Evolutionary conservation across 1,140 invertebrate genomes (phyloP).

Genomic region (Phymastichus coffea): DNA sequence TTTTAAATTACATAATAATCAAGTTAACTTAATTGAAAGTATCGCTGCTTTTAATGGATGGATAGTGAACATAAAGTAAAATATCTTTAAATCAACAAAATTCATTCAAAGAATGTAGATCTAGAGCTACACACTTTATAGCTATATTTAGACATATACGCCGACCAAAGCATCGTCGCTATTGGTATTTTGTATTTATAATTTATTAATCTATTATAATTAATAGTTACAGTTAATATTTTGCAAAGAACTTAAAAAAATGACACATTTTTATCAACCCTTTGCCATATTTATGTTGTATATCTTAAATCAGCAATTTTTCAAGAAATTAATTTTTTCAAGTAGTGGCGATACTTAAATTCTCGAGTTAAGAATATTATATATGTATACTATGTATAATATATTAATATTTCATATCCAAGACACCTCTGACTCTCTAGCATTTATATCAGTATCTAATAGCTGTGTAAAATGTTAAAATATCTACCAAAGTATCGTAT

Average conservation of each 20-base stretch:
- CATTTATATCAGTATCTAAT: conserved; percentile 28
- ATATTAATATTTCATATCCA: conserved; percentile 39
- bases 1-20: conserved; percentile 22
- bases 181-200: conserved; percentile 48
- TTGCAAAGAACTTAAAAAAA: conserved; percentile 22
- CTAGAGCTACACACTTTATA: conserved; percentile 52
- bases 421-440: conserved; percentile 39
- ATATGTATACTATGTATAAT: conserved; percentile 33
- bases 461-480: conserved; percentile 35
- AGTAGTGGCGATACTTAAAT: too few relatives aligned
- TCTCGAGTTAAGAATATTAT: too few relatives aligned
- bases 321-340: too few relatives aligned
- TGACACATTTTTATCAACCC: too few relatives aligned
- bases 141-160: conserved; percentile 58
- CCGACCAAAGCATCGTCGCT: conserved; percentile 50
- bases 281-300: too few relatives aligned
- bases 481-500: conserved; percentile 36
- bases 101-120: conserved; percentile 43
- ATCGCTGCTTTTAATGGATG: conserved; percentile 17
- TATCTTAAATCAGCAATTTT: too few relatives aligned
- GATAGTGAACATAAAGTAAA: conserved; percentile 22
- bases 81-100: conserved; percentile 35
- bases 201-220: conserved; percentile 46
- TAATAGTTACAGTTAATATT: conserved; percentile 40
- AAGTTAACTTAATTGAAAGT: conserved; percentile 1